These are phyloP conservation scores for Charadrius vociferus DNA, from an alignment of 2,113 vertebrate species.

Conservation along the genomic window DNA sequence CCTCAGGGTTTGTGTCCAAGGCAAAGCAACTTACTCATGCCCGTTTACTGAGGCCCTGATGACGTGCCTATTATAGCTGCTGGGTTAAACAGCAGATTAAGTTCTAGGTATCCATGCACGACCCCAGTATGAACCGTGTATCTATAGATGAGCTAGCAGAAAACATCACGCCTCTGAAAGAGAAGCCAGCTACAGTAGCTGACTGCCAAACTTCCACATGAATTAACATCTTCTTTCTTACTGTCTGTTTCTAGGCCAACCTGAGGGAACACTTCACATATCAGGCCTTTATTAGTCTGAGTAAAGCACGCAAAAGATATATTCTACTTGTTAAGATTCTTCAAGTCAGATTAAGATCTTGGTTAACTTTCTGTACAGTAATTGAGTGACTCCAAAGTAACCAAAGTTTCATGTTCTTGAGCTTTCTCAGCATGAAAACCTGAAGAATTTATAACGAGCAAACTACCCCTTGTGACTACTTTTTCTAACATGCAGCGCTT, in stretches of 20 bases:
- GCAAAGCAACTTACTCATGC: not conserved
- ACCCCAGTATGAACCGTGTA: not conserved
- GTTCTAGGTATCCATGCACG: fast-evolving
- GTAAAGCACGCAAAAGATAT: not conserved
- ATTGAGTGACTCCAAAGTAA: not conserved
- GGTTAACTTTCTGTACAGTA: not conserved
- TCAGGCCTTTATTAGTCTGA: not conserved
- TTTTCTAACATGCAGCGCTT: not conserved
- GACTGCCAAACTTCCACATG: not conserved
- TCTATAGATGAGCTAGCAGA: fast-evolving
- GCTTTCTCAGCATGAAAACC: not conserved
- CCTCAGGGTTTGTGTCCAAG: fast-evolving
- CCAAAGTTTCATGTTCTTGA: not conserved
- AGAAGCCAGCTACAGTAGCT: not conserved
- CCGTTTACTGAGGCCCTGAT: not conserved
- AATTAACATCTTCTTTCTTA: not conserved
- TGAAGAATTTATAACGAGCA: not conserved
- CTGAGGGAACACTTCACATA: not conserved
- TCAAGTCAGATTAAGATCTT: not conserved
- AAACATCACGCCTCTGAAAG: not conserved
- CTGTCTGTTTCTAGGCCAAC: not conserved
- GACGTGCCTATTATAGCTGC: not conserved
- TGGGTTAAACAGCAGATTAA: not conserved
- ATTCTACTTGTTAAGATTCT: not conserved
- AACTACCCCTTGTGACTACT: not conserved